phyloP scores from a whole-genome alignment of 2,113 vertebrate species.

The Phalacrocorax carbo region DNA sequence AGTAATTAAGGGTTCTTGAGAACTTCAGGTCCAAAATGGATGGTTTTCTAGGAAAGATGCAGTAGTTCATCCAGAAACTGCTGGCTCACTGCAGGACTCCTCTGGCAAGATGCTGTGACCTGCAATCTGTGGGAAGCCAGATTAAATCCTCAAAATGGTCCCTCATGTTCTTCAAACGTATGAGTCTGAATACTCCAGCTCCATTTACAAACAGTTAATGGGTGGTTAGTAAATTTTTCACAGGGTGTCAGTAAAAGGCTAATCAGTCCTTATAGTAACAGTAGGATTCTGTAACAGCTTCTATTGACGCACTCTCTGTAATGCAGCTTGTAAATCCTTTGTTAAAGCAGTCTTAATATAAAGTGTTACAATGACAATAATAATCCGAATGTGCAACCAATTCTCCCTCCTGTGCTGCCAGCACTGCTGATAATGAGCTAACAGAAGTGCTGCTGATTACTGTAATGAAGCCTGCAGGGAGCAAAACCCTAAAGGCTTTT shows the following conservation, averaged over 20 bases:
- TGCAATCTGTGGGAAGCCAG: not conserved
- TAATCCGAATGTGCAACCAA: conserved; percentile 40
- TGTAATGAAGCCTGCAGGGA: conserved; percentile 27
- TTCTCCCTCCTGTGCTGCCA: not conserved
- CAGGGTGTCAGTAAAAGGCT: not conserved
- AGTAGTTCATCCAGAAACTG: not conserved
- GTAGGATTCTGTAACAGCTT: not conserved
- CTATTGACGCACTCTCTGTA: not conserved
- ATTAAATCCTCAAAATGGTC: not conserved
- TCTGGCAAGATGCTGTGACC: not conserved
- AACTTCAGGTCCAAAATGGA: not conserved
- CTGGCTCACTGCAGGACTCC: not conserved
- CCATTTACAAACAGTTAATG: not conserved
- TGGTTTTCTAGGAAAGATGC: not conserved
- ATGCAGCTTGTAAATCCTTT: conserved; percentile 1
- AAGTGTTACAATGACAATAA: conserved; percentile 34
- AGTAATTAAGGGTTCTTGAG: not conserved
- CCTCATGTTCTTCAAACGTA: not conserved
- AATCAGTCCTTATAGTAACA: not conserved
- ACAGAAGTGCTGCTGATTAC: conserved; percentile 34
- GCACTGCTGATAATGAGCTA: conserved; percentile 61
- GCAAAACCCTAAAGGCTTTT: conserved; percentile 40
- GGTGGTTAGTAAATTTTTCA: not conserved
- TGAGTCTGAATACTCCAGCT: not conserved
- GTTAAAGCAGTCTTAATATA: conserved; percentile 7